Evolutionary conservation across 2,888 invertebrate genomes (phyloP), one percentile per base, ranked within the genome.

Genomic region (Epsilonema sp.): DNA sequence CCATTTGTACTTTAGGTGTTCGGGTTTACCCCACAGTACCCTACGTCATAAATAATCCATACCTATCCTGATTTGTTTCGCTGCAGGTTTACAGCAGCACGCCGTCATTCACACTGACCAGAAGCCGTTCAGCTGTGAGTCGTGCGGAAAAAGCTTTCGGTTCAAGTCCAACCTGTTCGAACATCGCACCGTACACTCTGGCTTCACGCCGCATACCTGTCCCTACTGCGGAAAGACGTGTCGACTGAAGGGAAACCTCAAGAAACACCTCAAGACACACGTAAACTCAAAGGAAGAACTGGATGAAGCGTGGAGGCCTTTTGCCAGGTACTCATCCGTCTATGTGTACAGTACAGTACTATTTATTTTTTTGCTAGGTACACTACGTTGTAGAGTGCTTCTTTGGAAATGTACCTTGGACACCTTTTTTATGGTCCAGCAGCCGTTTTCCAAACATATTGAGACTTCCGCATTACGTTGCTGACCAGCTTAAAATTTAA

Each of bases 151-250:
- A 49, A 49, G 55, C 2, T 47, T 49, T 22, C 55, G 63, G 0
- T 63, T 63, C 53, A 63, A 63, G 48, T 62, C 61, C 11, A 63
- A 63, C 49, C 52, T 63, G 3, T 63, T 63, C 51, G 63, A 63
- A 45, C 63, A 63, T 51, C 56, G 61, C 2, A 60, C 61, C 16
- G 59, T 63, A 1, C 63, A 63, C 46, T 53, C 58, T 8, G 58
- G 59, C 5, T 59, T 55, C 45, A 60, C 61, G 11, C 61, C 62
- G 16, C 63, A 61, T 46, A 53, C 55, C 1, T 62, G 62, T 44
- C 59, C 58, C 19, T 44, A 40, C 26, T 56, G 56, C 44, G 61
- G 62, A 31, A 63, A 63, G 51, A 58, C 62, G 2, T 64, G 63
- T 50, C 51, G 63, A 21, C 46, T 61, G 19, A 59, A 58, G 40